Conservation (phyloP, 2,113 vertebrate species). For the Varanus salvator region DNA sequence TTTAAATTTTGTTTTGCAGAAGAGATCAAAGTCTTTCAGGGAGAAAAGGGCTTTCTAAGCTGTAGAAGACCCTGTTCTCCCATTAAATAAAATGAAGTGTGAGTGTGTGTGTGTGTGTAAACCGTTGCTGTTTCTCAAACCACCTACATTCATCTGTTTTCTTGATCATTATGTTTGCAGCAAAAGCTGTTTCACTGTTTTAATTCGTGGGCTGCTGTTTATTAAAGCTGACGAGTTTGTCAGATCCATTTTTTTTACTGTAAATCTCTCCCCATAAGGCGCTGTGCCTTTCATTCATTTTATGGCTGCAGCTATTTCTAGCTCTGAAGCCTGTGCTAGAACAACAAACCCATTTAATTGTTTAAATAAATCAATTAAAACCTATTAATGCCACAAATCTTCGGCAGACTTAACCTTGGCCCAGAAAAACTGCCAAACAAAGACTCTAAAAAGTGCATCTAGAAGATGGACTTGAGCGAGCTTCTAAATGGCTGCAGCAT, state of each 20-base stretch:
- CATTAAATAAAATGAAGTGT: conserved; percentile 57
- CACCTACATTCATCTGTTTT: conserved; percentile 74
- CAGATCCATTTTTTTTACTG: conserved; percentile 31
- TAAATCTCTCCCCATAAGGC: conserved; percentile 19
- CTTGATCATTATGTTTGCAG: conserved; percentile 62
- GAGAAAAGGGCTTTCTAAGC: conserved; percentile 45
- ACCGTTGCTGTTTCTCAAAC: conserved; percentile 60
- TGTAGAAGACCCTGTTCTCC: conserved; percentile 47
- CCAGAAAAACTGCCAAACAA: background rate
- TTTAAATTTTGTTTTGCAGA: conserved; percentile 28
- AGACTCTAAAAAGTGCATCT: background rate
- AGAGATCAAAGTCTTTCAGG: conserved; percentile 6
- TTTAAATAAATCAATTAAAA: background rate
- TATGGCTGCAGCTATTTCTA: background rate
- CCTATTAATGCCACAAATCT: background rate
- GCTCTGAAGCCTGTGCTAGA: conserved; percentile 25
- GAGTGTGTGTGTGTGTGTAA: conserved; percentile 32
- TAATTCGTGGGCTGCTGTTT: conserved; percentile 44
- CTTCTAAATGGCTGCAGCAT: conserved; percentile 8
- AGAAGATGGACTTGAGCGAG: background rate
- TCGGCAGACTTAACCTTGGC: background rate
- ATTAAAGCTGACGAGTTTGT: conserved; percentile 32
- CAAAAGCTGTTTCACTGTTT: conserved; percentile 54
- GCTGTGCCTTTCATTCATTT: conserved; percentile 5
- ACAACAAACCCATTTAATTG: background rate